A percentile compares a stretch with the other conserved stretches of the same genome.
Conservation (phyloP, 2,888 invertebrate genomes). For the Isoperla grammatica region DNA sequence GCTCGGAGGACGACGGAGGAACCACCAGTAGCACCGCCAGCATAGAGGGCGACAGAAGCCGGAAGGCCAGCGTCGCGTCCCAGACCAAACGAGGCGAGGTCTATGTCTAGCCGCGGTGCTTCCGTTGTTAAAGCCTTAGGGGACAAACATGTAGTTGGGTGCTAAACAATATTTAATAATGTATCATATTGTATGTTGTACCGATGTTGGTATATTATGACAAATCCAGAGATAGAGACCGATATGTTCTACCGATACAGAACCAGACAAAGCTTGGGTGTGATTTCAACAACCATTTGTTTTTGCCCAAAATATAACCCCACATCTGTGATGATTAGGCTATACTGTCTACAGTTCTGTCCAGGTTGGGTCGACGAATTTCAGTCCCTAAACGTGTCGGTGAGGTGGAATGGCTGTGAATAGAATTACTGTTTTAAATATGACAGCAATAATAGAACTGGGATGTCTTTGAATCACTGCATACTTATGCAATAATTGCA, state of each 20-base stretch:
- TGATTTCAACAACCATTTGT: too few relatives aligned
- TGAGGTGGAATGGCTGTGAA: conserved; percentile 1
- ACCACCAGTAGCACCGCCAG: not conserved
- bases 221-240: too few relatives aligned
- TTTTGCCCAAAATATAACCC: too few relatives aligned
- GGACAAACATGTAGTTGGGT: not conserved
- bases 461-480: not conserved
- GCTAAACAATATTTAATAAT: not conserved
- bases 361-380: not conserved
- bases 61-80: conserved; percentile 44
- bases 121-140: not conserved
- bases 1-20: conserved; percentile 28
- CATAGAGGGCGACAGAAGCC: conserved; percentile 23
- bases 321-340: too few relatives aligned
- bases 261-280: too few relatives aligned
- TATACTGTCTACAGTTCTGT: too few relatives aligned
- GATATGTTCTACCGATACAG: too few relatives aligned
- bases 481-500: not conserved
- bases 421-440: not conserved
- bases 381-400: too few relatives aligned
- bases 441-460: not conserved
- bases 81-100: conserved; percentile 49
- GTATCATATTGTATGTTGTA: not conserved
- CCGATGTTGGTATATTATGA: not conserved
- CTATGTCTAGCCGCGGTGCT: conserved; percentile 44